Evolutionary conservation across 2,113 vertebrate species (phyloP).

Genomic region (Fregata magnificens): DNA sequence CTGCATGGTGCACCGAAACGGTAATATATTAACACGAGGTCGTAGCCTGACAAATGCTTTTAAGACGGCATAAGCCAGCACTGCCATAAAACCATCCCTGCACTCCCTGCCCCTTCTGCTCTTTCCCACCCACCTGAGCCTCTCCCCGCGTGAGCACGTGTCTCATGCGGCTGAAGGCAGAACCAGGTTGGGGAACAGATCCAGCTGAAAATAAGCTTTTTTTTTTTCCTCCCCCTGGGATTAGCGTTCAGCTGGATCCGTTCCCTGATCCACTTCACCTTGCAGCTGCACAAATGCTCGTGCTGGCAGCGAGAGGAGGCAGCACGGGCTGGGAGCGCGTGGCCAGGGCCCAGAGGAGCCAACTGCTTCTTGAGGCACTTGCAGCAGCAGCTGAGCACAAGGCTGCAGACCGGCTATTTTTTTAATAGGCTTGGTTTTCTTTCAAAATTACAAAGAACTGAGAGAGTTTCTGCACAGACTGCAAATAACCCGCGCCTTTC

Average conservation of each 20-base stretch:
- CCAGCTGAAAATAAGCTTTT: slow-evolving; percentile 12
- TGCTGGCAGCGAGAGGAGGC: slow-evolving; percentile 32
- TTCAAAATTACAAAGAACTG: not conserved
- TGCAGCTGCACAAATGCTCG: slow-evolving; percentile 51
- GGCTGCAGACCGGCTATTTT: not conserved
- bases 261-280: slow-evolving; percentile 64
- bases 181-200: not conserved
- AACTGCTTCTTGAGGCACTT: slow-evolving; percentile 3
- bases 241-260: slow-evolving; percentile 18
- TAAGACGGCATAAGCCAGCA: not conserved
- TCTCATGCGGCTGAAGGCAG: not conserved
- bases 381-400: slow-evolving; percentile 6
- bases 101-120: not conserved
- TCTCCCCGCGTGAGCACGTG: not conserved
- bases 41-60: not conserved
- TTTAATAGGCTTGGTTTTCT: not conserved
- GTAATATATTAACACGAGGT: slow-evolving; percentile 13
- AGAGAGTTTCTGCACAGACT: not conserved
- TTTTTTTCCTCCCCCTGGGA: not conserved
- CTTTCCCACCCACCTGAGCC: not conserved
- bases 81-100: not conserved
- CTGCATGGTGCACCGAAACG: not conserved
- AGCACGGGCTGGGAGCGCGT: not conserved
- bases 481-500: not conserved
- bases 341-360: slow-evolving; percentile 11